Percentiles rank a stretch among this genome's conserved stretches.
Conservation (phyloP, 2,888 invertebrate genomes). For the Aromia moschata region DNA sequence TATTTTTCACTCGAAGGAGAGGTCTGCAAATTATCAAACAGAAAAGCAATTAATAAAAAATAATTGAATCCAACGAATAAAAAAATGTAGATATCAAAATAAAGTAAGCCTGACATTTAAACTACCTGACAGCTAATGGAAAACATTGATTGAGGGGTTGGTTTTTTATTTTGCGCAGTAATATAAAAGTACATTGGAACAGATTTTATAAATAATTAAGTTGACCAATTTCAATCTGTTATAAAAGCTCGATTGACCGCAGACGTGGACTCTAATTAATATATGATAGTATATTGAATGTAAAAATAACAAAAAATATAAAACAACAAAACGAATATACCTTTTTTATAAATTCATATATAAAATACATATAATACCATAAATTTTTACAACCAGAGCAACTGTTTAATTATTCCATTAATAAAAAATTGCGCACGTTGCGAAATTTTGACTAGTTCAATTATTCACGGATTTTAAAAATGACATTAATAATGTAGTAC, state of each 20-base stretch:
- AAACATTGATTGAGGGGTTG: conserved; percentile 45
- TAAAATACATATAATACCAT: conserved; percentile 39
- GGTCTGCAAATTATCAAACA: conserved; percentile 16
- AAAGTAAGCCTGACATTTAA: conserved; percentile 38
- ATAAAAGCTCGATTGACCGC: conserved; percentile 42
- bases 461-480: conserved; percentile 22
- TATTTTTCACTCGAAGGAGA: conserved; percentile 7
- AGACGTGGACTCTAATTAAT: conserved; percentile 43
- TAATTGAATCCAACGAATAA: conserved; percentile 27
- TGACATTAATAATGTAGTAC: conserved; percentile 17
- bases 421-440: conserved; percentile 41
- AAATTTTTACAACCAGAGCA: conserved; percentile 44
- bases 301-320: conserved; percentile 33
- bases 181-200: conserved; percentile 40
- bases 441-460: conserved; percentile 18
- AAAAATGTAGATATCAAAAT: conserved; percentile 35
- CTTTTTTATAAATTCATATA: conserved; percentile 16
- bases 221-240: conserved; percentile 45
- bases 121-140: conserved; percentile 44
- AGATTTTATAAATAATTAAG: conserved; percentile 48
- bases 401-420: conserved; percentile 48
- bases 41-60: conserved; percentile 29
- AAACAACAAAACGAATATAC: conserved; percentile 27
- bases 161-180: conserved; percentile 44
- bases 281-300: conserved; percentile 37